Conservation (phyloP, 2,888 invertebrate genomes). For the Omphaloscelis lunosa region DNA sequence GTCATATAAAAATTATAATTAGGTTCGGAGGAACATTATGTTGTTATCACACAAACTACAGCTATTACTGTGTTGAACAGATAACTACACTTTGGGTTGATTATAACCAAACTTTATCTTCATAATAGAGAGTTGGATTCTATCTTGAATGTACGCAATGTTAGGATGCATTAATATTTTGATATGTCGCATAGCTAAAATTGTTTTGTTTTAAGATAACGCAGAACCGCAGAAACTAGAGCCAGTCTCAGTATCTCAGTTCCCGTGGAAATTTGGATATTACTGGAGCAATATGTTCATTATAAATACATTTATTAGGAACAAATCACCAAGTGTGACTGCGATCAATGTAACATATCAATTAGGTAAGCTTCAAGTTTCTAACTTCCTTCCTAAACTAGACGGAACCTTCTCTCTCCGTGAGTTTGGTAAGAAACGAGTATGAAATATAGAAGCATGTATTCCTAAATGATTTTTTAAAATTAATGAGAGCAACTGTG, state of each 20-base stretch:
- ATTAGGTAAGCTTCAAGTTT: neutral
- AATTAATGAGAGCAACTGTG: no score
- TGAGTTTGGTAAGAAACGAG: neutral
- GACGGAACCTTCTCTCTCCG: neutral
- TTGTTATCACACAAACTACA: neutral
- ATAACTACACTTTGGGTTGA: no score
- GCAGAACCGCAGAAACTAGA: neutral
- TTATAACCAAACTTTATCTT: neutral
- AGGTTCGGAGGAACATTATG: neutral
- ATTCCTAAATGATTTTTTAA: no score
- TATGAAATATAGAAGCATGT: no score
- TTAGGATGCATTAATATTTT: neutral
- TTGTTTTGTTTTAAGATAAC: neutral
- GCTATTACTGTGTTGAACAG: no score
- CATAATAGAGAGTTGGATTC: neutral
- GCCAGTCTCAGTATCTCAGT: neutral
- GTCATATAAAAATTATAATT: no score
- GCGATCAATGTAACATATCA: no score
- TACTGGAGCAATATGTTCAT: neutral
- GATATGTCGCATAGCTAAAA: neutral
- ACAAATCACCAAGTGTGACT: neutral
- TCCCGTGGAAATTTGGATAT: neutral
- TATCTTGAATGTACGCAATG: neutral
- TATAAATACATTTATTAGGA: neutral
- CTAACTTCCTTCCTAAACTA: neutral